Evolutionary conservation across 2,797 vertebrate species (phyloP), one percentile per base, ranked within the genome.

Genomic region (Astyanax mexicanus): DNA sequence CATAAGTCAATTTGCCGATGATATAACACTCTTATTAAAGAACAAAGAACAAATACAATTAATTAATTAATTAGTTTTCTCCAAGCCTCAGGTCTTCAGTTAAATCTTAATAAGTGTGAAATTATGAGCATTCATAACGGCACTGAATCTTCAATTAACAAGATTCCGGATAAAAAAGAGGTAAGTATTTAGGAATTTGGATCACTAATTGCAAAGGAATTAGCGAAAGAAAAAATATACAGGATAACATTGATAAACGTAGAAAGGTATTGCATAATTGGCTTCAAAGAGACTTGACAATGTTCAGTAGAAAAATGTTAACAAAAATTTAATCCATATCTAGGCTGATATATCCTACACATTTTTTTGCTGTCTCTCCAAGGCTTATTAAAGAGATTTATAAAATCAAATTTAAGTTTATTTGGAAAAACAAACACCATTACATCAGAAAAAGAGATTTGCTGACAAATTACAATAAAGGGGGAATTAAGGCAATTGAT

Each of bases 11-110:
- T n/a, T 51, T 21, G 62, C 62, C 44, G 62, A 66, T 11, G 64
- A 66, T 66, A 49, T 64, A 13, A 49, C 64, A 29, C 13, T 67
- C n/a, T 66, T 66, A 47, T n/a, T 47, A 27, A 49, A 49, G 67
- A 19, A n/a, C n/a, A n/a, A n/a, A n/a, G n/a, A n/a, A n/a, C n/a
- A n/a, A n/a, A n/a, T n/a, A n/a, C n/a, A n/a, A 67, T 1, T 44
- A 49, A n/a, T n/a, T 12, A 3, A 42, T 67, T n/a, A 67, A 67
- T 27, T 42, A 15, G 3, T 27, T 66, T 66, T 45, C 17, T 21
- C 6, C 44, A 29, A 29, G 62, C 62, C 25, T 47, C 62, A 27
- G 62, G 62, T 3, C 27, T 65, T 45, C 5, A 65, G 6, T 13
- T 45, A 45, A 66, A 32, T 66, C 27, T 44, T 29, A 42, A 42